phyloP scores from a whole-genome alignment of 2,797 vertebrate species.

The Sciurus vulgaris region DNA sequence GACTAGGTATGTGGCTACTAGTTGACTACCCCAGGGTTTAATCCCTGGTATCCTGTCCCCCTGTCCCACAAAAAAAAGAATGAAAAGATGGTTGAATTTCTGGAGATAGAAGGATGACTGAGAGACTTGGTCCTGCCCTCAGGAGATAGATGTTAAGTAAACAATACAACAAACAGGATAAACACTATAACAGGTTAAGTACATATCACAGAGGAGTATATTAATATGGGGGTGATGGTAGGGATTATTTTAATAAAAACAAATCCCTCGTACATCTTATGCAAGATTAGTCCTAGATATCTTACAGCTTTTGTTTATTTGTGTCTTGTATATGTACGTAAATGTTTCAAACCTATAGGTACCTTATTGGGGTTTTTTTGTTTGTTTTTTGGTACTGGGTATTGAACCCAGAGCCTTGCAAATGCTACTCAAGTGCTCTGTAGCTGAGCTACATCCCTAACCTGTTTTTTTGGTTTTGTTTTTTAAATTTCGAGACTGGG shows the following conservation, averaged over 20 bases:
- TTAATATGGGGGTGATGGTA: neutral
- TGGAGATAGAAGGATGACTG: neutral
- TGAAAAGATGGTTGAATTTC: no score
- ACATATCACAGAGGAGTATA: neutral
- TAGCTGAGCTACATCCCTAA: no score
- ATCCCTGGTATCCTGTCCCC: no score
- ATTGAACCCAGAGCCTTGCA: no score
- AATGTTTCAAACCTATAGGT: neutral
- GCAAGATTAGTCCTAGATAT: neutral
- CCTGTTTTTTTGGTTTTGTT: no score
- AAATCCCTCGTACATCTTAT: neutral
- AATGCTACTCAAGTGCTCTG: no score
- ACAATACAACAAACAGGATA: neutral
- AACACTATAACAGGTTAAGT: neutral
- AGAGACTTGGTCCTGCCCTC: neutral
- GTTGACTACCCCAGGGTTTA: no score
- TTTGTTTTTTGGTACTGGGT: no score
- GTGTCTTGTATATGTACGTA: neutral
- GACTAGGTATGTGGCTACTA: no score
- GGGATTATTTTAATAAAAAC: slow-evolving; percentile 21
- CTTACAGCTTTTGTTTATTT: neutral
- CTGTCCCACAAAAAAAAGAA: no score
- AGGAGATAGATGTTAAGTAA: neutral
- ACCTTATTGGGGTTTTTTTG: neutral
- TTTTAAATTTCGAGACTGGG: no score